phyloP scores from a whole-genome alignment of 2,797 vertebrate species.

The Sternotherus odoratus region DNA sequence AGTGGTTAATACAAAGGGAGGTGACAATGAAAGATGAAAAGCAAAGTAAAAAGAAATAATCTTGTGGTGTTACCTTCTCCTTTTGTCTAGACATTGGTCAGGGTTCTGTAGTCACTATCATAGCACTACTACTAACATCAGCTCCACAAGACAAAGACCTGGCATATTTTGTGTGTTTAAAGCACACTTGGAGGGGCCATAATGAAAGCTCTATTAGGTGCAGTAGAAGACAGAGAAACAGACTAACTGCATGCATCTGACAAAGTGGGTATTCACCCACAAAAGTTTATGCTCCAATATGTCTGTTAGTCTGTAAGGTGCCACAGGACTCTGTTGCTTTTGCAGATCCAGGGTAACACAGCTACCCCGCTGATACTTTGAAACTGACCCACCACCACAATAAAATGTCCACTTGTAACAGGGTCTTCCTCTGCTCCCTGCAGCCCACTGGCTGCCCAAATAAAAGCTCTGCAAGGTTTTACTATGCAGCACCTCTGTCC shows the following conservation, averaged over 20 bases:
- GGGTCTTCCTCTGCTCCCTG: too few species aligned
- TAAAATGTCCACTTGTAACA: too few species aligned
- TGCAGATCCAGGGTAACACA: too few species aligned
- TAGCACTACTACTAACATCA: not conserved
- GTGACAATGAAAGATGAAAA: slow-evolving; percentile 27
- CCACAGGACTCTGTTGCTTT: too few species aligned
- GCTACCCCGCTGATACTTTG: too few species aligned
- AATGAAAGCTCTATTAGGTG: not conserved
- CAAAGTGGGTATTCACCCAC: too few species aligned
- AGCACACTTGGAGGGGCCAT: not conserved
- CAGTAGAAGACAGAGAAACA: slow-evolving; percentile 20
- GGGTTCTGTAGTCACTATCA: slow-evolving; percentile 24
- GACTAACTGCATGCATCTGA: not conserved
- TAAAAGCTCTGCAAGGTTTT: too few species aligned
- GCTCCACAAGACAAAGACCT: not conserved
- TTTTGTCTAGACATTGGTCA: not conserved
- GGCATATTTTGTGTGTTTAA: not conserved
- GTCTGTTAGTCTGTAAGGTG: too few species aligned
- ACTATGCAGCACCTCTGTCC: too few species aligned
- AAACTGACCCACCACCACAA: not conserved
- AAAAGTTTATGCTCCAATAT: too few species aligned
- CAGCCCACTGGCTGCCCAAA: too few species aligned
- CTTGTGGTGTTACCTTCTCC: not conserved
- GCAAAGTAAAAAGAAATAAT: not conserved
- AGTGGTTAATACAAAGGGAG: slow-evolving; percentile 25